phyloP scores from a whole-genome alignment of 2,888 invertebrate species.

The Xestia rhomboidea region DNA sequence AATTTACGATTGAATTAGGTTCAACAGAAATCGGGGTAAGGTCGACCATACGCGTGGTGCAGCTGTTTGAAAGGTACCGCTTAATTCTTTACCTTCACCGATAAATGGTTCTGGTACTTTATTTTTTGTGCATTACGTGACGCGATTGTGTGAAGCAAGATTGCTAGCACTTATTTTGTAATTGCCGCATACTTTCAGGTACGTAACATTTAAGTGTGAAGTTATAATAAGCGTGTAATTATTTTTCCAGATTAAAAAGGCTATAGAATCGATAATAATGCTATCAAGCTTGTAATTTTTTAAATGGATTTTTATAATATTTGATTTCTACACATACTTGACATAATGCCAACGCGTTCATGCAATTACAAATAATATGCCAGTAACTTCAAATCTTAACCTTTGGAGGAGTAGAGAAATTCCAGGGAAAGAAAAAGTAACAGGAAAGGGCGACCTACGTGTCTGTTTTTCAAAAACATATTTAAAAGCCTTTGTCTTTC shows the following conservation, averaged over 20 bases:
- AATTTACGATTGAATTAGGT: conserved; percentile 77
- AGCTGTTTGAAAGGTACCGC: conserved; percentile 71
- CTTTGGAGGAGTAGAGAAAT: not conserved
- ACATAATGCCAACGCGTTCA: not conserved
- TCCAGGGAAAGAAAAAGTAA: not conserved
- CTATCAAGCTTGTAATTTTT: not conserved
- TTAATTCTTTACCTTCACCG: conserved; percentile 75
- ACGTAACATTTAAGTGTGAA: conserved; percentile 43
- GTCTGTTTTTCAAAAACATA: not conserved
- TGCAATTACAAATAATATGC: not conserved
- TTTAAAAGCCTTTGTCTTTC: not conserved
- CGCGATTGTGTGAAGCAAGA: conserved; percentile 59
- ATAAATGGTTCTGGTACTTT: conserved; percentile 69
- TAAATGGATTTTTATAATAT: not conserved
- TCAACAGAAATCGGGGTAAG: conserved; percentile 81
- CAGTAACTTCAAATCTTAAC: not conserved
- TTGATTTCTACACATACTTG: not conserved
- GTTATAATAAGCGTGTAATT: conserved; percentile 45
- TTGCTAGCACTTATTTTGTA: conserved; percentile 47
- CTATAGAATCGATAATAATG: conserved; percentile 15
- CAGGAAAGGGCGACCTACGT: not conserved
- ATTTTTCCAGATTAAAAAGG: conserved; percentile 36
- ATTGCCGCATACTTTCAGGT: conserved; percentile 57
- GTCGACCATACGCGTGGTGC: conserved; percentile 75
- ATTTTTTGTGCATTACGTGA: conserved; percentile 70